Conservation (phyloP, 1,140 invertebrate genomes). For the Steinernema feltiae region DNA sequence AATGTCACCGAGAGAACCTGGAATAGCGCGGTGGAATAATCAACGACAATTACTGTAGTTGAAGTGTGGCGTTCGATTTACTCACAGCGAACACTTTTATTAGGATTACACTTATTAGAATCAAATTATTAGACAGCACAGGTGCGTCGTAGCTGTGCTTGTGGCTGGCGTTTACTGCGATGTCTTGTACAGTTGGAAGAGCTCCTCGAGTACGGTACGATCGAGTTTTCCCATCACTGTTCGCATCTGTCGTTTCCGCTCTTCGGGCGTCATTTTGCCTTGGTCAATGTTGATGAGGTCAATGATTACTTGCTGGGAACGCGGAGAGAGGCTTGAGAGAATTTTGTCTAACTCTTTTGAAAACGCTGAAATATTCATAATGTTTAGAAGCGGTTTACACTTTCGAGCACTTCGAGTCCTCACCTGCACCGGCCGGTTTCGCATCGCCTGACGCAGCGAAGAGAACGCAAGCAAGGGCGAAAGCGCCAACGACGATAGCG, state of each 20-base stretch:
- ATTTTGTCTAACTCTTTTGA: slow-evolving; percentile 7
- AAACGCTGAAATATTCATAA: neutral
- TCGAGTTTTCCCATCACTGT: neutral
- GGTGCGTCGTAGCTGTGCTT: neutral
- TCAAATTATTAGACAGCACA: too few relatives aligned
- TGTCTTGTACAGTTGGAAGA: slow-evolving; percentile 8
- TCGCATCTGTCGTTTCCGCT: slow-evolving; percentile 3
- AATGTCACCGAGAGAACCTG: too few relatives aligned
- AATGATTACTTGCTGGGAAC: slow-evolving; percentile 5
- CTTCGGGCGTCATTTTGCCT: neutral
- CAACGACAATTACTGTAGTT: neutral
- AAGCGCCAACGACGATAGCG: neutral
- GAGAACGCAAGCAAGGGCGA: neutral
- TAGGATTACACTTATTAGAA: neutral
- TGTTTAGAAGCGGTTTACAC: neutral
- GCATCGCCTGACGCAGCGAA: neutral
- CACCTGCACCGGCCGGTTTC: neutral
- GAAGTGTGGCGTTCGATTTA: too few relatives aligned
- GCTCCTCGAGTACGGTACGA: neutral
- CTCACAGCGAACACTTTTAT: too few relatives aligned
- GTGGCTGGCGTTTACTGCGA: neutral
- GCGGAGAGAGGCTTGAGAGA: neutral
- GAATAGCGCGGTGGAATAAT: too few relatives aligned
- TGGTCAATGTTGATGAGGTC: slow-evolving; percentile 6
- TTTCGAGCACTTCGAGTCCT: too few relatives aligned